Evolutionary conservation across 2,797 vertebrate species (phyloP), one percentile per base, ranked within the genome.

Genomic region (Sebastes diaconus): DNA sequence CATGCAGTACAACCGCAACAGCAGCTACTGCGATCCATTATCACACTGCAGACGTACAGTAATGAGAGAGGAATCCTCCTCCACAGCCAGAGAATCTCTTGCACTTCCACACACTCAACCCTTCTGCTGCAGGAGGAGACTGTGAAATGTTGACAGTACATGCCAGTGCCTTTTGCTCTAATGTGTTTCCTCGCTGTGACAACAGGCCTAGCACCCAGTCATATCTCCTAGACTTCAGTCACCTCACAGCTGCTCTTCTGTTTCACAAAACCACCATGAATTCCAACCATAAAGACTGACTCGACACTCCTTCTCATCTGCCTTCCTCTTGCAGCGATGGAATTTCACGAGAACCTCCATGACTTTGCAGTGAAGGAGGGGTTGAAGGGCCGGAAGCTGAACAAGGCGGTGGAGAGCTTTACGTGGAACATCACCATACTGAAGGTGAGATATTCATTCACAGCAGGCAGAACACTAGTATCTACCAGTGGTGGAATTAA

Each of bases 391-490:
- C 94, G 98, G 80, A 99, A 99, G 88, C 95, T 98, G 59, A 96
- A 98, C 64, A 99, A 99, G 89, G 97, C 97, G 0, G 95, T 98
- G 87, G 99, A 99, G 95, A 99, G 97, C 94, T 99, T 99, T 90
- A 99, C 99, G 0, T 99, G 99, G 99, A 99, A 99, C 90, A 99
- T 99, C 89, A 99, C 99, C 54, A 98, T 99, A 84, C 91, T 99
- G 74, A 99, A 99, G 98, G 99, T 99, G 75, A 88, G 90, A 18
- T 5, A 36, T 27, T 12, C 8, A 34, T 20, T 34, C n/a, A 4
- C 13, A 34, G 39, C 66, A 59, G 10, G 6, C 30, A 24, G 20
- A 0, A 8, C 32, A 24, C 8, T 13, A 16, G 2, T 8, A 8
- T n/a, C 20, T 2, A 11, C 32, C 5, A 36, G 3, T 8, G 30